These are phyloP conservation scores for Lepidostoma basale DNA, from an alignment of 1,140 invertebrate species.

Conservation along the genomic window DNA sequence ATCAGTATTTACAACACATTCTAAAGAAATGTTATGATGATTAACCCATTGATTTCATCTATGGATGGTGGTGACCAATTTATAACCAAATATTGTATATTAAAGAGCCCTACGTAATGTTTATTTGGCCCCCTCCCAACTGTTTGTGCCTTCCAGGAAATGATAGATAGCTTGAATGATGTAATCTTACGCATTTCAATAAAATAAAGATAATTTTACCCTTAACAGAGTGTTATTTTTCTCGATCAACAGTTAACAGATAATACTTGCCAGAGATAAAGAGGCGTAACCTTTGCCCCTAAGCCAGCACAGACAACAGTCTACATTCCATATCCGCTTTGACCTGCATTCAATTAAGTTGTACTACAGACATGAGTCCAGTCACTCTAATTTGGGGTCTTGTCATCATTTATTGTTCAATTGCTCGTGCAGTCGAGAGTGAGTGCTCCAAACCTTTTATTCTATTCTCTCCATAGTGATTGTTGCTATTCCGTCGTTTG, in stretches of 20 bases:
- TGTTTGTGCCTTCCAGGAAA: neutral
- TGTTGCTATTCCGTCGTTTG: neutral
- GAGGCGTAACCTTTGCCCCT: conserved; percentile 11
- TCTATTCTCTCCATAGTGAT: neutral
- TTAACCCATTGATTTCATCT: neutral
- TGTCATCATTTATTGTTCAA: conserved; percentile 22
- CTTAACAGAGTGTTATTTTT: conserved; percentile 11
- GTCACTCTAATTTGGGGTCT: neutral
- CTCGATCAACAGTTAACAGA: neutral
- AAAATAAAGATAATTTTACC: conserved; percentile 24
- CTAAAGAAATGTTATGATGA: neutral
- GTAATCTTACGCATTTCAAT: neutral
- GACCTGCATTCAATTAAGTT: conserved; percentile 35
- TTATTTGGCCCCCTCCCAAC: too few relatives aligned
- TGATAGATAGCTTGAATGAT: conserved; percentile 8
- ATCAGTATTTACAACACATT: too few relatives aligned
- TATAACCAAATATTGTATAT: too few relatives aligned
- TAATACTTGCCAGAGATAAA: conserved; percentile 18
- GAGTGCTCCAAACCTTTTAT: conserved; percentile 5
- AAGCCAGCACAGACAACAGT: neutral
- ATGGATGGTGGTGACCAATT: neutral
- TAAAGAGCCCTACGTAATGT: too few relatives aligned
- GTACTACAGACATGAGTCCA: conserved; percentile 11
- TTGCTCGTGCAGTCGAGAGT: conserved; percentile 9
- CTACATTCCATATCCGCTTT: conserved; percentile 15